Evolutionary conservation across 1,140 invertebrate genomes (phyloP).

Genomic region (Harpegnathos saltator): DNA sequence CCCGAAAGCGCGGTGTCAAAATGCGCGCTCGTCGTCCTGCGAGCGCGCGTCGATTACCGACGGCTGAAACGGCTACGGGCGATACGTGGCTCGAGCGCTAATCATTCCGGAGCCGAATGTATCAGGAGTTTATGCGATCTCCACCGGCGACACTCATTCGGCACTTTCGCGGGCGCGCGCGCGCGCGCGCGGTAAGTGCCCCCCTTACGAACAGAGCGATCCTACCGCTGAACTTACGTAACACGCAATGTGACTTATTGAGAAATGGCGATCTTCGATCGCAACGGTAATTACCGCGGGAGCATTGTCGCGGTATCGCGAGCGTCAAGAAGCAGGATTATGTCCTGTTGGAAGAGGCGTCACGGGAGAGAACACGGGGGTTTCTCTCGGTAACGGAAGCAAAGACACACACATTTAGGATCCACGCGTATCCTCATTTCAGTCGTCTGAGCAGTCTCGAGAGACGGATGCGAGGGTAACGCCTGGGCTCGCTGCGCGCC

Average conservation of each 20-base stretch:
- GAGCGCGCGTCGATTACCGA: conserved; percentile 30
- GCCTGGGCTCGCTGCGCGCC: neutral
- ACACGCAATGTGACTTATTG: too few species aligned
- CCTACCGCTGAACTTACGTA: too few species aligned
- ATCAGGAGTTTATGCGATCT: neutral
- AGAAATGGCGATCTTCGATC: too few species aligned
- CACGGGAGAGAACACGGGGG: too few species aligned
- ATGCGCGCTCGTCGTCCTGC: neutral
- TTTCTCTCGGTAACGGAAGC: neutral
- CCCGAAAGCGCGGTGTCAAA: conserved; percentile 43
- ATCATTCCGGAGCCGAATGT: neutral
- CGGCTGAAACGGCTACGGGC: neutral
- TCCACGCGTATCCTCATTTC: neutral
- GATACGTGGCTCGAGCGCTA: neutral
- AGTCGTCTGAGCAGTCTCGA: neutral
- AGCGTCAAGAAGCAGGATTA: too few species aligned
- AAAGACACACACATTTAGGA: too few species aligned
- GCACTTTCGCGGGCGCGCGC: too few species aligned
- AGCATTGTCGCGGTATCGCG: too few species aligned
- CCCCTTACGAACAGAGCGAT: too few species aligned
- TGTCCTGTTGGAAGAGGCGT: too few species aligned
- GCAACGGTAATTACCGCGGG: too few species aligned
- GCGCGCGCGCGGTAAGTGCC: too few species aligned
- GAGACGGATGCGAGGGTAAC: neutral
- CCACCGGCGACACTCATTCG: neutral